Evolutionary conservation across 2,113 vertebrate genomes (phyloP).

Genomic region (Azemiops feae): DNA sequence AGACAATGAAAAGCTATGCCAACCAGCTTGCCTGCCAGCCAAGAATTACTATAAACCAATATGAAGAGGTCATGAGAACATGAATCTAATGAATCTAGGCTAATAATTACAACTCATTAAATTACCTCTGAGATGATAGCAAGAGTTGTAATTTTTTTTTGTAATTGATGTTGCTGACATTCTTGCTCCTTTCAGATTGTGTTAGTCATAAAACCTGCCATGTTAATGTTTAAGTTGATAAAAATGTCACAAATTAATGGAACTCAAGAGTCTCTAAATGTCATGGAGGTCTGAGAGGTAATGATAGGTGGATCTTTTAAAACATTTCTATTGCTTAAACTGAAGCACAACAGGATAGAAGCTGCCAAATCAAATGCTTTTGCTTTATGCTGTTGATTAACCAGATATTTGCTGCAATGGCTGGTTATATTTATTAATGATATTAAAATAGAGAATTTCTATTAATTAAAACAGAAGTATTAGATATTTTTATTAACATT

Average conservation of each 20-base stretch:
- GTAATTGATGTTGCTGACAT: constrained; percentile 65
- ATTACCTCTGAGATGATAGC: constrained; percentile 61
- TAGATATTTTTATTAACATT: neutral
- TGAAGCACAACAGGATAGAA: constrained; percentile 16
- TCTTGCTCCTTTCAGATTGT: constrained; percentile 57
- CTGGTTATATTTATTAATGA: constrained; percentile 39
- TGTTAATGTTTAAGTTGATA: constrained; percentile 57
- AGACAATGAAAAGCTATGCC: constrained; percentile 18
- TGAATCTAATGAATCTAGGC: constrained; percentile 59
- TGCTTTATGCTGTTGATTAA: constrained; percentile 9
- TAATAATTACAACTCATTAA: constrained; percentile 62
- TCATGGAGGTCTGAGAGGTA: constrained; percentile 50
- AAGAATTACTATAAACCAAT: constrained; percentile 57
- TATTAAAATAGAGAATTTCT: constrained; percentile 25
- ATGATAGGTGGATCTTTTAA: constrained; percentile 46
- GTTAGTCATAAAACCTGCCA: constrained; percentile 62
- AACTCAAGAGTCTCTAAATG: constrained; percentile 60
- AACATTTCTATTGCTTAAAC: constrained; percentile 38
- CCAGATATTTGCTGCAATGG: constrained; percentile 33
- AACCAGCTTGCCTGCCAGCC: constrained; percentile 20
- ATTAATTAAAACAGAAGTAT: constrained; percentile 29
- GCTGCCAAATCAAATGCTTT: constrained; percentile 20
- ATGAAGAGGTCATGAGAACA: constrained; percentile 51
- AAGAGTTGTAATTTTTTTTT: constrained; percentile 57
- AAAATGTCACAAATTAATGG: constrained; percentile 62